Percentiles rank a stretch among this genome's conserved stretches.
phyloP scores from a whole-genome alignment of 2,113 vertebrate genomes.

The Larimichthys polyactis region DNA sequence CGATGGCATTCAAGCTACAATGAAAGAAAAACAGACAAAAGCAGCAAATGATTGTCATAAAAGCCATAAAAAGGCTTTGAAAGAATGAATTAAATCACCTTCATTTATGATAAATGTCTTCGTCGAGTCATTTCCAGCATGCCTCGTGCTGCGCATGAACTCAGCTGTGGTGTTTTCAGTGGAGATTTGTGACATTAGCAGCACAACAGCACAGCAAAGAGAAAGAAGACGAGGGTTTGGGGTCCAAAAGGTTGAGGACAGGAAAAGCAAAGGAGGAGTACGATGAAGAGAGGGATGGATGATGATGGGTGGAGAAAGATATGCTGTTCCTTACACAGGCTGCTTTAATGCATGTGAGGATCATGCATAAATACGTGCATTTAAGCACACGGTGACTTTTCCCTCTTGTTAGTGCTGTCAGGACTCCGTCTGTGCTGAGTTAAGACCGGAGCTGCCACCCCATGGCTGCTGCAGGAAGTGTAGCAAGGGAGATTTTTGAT shows the following conservation, averaged over 20 bases:
- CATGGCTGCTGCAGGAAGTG: constrained; percentile 47
- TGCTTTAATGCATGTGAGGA: constrained; percentile 60
- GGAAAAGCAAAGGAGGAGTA: too few relatives aligned
- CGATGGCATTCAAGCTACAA: background rate
- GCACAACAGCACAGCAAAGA: background rate
- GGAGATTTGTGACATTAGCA: background rate
- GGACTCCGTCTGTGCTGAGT: constrained; percentile 8
- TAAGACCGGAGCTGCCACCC: constrained; percentile 67
- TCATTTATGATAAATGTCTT: background rate
- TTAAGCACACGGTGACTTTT: constrained; percentile 46
- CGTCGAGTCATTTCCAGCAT: too few relatives aligned
- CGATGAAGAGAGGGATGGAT: background rate
- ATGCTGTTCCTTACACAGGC: constrained; percentile 43
- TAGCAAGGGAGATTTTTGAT: background rate
- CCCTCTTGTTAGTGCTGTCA: constrained; percentile 13
- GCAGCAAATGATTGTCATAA: background rate
- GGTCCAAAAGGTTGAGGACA: background rate
- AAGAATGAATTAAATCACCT: background rate
- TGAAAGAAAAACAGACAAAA: background rate
- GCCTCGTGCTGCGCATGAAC: background rate
- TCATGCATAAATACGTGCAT: constrained; percentile 58
- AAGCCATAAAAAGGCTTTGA: too few relatives aligned
- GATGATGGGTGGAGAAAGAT: constrained; percentile 24
- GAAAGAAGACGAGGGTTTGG: background rate
- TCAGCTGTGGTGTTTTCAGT: background rate